Conservation (phyloP, 2,888 invertebrate species). For the Tubulanus polymorphus region DNA sequence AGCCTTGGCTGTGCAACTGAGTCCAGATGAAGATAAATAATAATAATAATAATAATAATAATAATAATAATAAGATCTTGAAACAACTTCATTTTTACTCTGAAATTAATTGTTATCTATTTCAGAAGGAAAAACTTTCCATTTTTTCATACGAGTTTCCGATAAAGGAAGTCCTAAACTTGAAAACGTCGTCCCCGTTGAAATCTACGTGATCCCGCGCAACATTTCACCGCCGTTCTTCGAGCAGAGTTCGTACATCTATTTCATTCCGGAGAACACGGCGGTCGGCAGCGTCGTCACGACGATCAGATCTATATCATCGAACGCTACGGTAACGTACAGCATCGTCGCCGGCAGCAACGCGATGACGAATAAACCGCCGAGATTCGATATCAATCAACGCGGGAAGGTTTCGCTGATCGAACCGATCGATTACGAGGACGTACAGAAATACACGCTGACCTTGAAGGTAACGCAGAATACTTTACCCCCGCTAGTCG, state of each 20-base stretch:
- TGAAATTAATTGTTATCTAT: not conserved
- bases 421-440: constrained; percentile 76
- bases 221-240: constrained; percentile 70
- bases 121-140: constrained; percentile 67
- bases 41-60: no score
- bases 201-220: constrained; percentile 71
- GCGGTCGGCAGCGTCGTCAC: constrained; percentile 68
- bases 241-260: constrained; percentile 69
- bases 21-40: no score
- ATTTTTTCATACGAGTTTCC: constrained; percentile 83
- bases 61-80: no score
- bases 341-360: constrained; percentile 63
- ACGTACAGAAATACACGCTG: constrained; percentile 52
- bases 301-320: constrained; percentile 62
- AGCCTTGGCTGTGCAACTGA: no score
- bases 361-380: constrained; percentile 47
- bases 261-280: constrained; percentile 76
- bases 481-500: constrained; percentile 68
- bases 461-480: constrained; percentile 64
- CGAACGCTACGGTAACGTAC: constrained; percentile 60
- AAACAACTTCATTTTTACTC: no score
- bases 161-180: constrained; percentile 70
- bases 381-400: constrained; percentile 50
- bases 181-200: constrained; percentile 77
- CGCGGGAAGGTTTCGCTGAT: constrained; percentile 52